These are phyloP conservation scores for Polyommatus icarus DNA, from an alignment of 2,888 invertebrate genomes.

Conservation along the genomic window DNA sequence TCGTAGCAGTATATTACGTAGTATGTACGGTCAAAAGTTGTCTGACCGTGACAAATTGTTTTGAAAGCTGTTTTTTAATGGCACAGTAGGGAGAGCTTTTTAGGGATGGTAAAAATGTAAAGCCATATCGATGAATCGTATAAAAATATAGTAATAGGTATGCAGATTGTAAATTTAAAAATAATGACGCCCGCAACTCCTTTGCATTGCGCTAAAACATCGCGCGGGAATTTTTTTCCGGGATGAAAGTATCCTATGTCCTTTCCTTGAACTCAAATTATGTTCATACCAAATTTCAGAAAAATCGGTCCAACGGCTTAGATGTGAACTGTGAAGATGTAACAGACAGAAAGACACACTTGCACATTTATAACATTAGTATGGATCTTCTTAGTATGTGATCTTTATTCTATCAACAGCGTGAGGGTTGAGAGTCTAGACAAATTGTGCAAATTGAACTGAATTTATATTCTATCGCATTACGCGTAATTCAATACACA, in stretches of 20 bases:
- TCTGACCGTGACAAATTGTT: slow-evolving; percentile 33
- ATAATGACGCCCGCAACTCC: too few species aligned
- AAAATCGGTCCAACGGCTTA: too few species aligned
- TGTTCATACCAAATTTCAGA: too few species aligned
- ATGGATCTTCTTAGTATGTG: not conserved
- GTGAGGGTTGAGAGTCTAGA: not conserved
- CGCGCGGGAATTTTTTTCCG: too few species aligned
- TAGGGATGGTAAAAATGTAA: not conserved
- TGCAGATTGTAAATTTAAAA: too few species aligned
- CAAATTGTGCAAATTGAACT: slow-evolving; percentile 3
- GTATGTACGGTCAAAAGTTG: not conserved
- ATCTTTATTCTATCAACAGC: not conserved
- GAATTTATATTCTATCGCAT: slow-evolving; percentile 1
- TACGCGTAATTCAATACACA: not conserved
- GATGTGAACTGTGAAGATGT: too few species aligned
- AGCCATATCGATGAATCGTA: not conserved
- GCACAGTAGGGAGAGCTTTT: slow-evolving; percentile 32
- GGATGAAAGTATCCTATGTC: too few species aligned
- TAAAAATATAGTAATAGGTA: not conserved
- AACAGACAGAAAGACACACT: too few species aligned
- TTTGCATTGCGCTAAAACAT: too few species aligned
- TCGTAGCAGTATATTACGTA: not conserved
- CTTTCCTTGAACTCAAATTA: too few species aligned
- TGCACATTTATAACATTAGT: too few species aligned
- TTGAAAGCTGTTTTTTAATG: slow-evolving; percentile 35